Conservation (phyloP, 2,888 invertebrate species). For the Troilus luridus region DNA sequence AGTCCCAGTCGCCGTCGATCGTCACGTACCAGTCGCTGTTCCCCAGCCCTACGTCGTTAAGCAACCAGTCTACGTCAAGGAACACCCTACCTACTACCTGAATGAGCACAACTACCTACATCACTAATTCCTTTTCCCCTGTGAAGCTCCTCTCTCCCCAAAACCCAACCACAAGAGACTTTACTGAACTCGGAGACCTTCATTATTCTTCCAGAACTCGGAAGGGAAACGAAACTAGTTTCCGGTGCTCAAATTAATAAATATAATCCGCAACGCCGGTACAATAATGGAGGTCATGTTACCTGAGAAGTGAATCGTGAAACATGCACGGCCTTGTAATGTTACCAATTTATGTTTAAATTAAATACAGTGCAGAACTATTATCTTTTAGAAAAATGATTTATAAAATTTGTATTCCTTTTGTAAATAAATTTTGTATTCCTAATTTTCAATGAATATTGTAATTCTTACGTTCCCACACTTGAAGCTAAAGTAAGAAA, state of each 20-base stretch:
- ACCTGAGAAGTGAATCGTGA: not conserved
- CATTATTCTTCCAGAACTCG: not conserved
- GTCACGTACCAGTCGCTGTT: constrained; percentile 68
- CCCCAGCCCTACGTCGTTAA: constrained; percentile 74
- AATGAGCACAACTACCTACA: constrained; percentile 67
- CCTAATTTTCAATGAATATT: not conserved
- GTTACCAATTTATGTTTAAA: not conserved
- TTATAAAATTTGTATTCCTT: not conserved
- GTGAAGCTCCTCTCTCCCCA: too few species aligned
- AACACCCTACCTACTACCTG: constrained; percentile 59
- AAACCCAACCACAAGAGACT: constrained; percentile 18
- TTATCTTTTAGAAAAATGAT: not conserved
- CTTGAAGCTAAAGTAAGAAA: not conserved
- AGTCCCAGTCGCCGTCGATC: constrained; percentile 68
- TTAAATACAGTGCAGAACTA: not conserved
- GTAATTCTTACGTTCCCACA: not conserved
- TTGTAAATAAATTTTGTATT: constrained; percentile 29
- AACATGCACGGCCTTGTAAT: not conserved
- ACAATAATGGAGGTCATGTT: constrained; percentile 1
- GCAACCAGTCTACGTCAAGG: constrained; percentile 68
- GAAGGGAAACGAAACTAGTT: not conserved
- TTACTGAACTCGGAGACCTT: not conserved
- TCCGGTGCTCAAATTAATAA: not conserved
- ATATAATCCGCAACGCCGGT: not conserved
- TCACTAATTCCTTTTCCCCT: constrained; percentile 1